Base-by-base conservation (phyloP, 1,140 invertebrate genomes). In the Lepidurus apus region DNA sequence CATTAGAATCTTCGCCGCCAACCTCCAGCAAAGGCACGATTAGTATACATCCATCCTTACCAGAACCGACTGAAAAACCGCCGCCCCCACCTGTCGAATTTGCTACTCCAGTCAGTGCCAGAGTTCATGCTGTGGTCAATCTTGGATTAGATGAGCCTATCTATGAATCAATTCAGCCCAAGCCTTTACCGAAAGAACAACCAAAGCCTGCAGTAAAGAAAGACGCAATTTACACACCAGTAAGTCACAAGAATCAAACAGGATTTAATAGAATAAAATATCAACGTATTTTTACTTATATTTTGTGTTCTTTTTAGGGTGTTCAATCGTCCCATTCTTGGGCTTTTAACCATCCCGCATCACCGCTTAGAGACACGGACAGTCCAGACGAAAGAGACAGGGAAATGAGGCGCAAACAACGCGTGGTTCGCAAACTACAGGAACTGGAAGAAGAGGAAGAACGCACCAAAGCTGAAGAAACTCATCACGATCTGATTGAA, bases 381-480 rank as follows among this genome's bases (percentile, higher is more conserved):
- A 65, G 53, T 65, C 53, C 76, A 34, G 85, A 85, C 74, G 85
- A 85, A 10, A 85, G 85, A 1, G 91, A 91, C 83, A 87, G 91
- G 9, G 91, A 92, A 80, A 91, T 92, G 78, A 88, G 93, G 74
- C 88, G 94, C 17, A 93, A 93, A 83, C 91, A 90, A 81, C 87
- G 94, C 21, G 93, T 96, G 1, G 94, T 95, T 81, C 91, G 93
- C 47, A 93, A 95, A 82, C 86, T 96, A 11, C 91, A 93, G 82
- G 93, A 95, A 84, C 85, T 94, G 80, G 86, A 86, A 65, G 87
- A 87, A 80, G 84, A 83, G 74, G 81, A 82, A 74, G 74, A 43
- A 87, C 89, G 77, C 85, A 84, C 13, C 86, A 88, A 76, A 65
- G 83, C 82, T 76, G 82, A 83, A 42, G 84, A 85, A n/a, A 80